Percentiles rank a stretch among this genome's conserved stretches.
phyloP scores from a whole-genome alignment of 2,113 vertebrate genomes.

The Ahaetulla prasina region DNA sequence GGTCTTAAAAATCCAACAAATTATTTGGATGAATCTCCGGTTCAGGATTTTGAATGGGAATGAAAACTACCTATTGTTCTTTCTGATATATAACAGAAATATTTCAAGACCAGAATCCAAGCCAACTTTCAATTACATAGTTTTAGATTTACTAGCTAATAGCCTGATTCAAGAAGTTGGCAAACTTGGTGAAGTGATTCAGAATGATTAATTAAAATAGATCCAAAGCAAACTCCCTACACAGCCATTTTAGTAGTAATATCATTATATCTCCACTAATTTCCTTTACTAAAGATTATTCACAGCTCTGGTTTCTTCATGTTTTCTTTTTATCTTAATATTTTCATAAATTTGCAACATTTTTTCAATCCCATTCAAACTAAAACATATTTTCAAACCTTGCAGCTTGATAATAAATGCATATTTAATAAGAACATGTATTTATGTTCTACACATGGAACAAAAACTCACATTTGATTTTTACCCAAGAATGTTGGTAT shows the following conservation, averaged over 20 bases:
- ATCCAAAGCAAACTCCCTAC: background rate
- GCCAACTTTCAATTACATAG: background rate
- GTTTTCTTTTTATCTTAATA: background rate
- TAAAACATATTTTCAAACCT: background rate
- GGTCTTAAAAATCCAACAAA: background rate
- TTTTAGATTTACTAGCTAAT: background rate
- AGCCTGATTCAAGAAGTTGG: background rate
- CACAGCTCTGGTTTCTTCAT: background rate
- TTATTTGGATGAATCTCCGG: background rate
- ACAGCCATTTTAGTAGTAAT: background rate
- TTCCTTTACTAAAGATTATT: background rate
- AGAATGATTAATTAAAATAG: background rate
- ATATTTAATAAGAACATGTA: background rate
- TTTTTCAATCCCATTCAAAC: background rate
- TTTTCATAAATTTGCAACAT: background rate
- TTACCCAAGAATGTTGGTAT: background rate
- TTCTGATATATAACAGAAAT: background rate
- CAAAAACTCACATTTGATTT: constrained; percentile 14
- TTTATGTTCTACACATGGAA: constrained; percentile 8
- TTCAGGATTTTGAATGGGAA: background rate
- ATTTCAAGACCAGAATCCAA: background rate
- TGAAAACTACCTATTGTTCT: background rate
- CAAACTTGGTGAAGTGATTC: background rate
- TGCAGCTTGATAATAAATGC: background rate
- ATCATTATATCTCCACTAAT: background rate